Conservation (phyloP, 2,888 invertebrate species). For the Euphydryas editha region DNA sequence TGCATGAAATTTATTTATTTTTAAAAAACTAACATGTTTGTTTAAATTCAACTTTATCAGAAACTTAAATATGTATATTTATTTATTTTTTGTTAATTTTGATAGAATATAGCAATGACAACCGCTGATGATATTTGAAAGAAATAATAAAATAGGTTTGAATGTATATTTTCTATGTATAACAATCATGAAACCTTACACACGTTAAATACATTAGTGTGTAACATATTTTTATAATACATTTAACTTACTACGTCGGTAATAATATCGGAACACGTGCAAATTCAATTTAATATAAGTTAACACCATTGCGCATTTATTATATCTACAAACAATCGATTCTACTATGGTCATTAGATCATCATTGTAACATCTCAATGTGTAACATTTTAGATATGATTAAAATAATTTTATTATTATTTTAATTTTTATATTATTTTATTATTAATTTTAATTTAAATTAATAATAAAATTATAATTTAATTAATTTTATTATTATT, state of each 20-base stretch:
- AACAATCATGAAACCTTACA: constrained; percentile 39
- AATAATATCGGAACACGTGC: constrained; percentile 25
- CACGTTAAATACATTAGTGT: constrained; percentile 36
- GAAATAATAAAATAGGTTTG: constrained; percentile 18
- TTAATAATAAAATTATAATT: too few relatives aligned
- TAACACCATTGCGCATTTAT: neutral
- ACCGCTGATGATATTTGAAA: neutral
- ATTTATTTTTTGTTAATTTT: too few relatives aligned
- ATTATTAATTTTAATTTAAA: too few relatives aligned
- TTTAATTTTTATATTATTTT: too few relatives aligned
- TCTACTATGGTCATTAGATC: too few relatives aligned
- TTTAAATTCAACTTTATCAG: constrained; percentile 15
- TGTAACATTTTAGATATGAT: too few relatives aligned
- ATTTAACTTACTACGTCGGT: constrained; percentile 31
- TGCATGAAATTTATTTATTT: constrained; percentile 69
- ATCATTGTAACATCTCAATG: too few relatives aligned
- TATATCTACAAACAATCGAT: neutral
- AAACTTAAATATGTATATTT: too few relatives aligned
- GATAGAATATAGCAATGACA: neutral
- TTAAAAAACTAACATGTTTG: constrained; percentile 18
- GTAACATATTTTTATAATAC: constrained; percentile 39
- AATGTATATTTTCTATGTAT: constrained; percentile 32
- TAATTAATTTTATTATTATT: too few relatives aligned
- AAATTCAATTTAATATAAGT: constrained; percentile 29
- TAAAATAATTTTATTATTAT: too few relatives aligned